Evolutionary conservation across 1,140 invertebrate genomes (phyloP).

Genomic region (Anoplophora glabripennis): DNA sequence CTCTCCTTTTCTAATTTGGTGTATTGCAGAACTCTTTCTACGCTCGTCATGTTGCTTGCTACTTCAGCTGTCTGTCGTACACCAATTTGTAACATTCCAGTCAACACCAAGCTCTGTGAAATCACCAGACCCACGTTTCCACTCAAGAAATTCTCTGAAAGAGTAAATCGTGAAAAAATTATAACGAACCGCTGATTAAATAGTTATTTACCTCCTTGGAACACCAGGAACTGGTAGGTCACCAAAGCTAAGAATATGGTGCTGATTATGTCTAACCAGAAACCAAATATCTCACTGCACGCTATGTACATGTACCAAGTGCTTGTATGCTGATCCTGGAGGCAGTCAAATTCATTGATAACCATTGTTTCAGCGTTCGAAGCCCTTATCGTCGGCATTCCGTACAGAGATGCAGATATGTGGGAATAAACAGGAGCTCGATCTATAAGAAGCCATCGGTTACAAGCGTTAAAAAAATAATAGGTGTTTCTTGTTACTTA

Average conservation of each 20-base stretch:
- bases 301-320: conserved; percentile 75
- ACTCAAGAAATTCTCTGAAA: conserved; percentile 36
- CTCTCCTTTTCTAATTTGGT: conserved; percentile 64
- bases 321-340: conserved; percentile 69
- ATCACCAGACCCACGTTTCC: conserved; percentile 78
- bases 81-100: conserved; percentile 78
- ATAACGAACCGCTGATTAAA: background rate
- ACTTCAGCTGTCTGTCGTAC: conserved; percentile 73
- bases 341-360: conserved; percentile 62
- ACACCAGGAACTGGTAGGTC: conserved; percentile 59
- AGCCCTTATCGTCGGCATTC: conserved; percentile 72
- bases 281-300: conserved; percentile 77
- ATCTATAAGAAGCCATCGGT: conserved; percentile 44
- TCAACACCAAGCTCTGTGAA: conserved; percentile 76
- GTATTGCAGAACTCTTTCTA: conserved; percentile 80
- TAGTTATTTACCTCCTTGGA: conserved; percentile 42
- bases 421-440: conserved; percentile 77
- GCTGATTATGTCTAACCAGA: conserved; percentile 70
- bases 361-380: conserved; percentile 61
- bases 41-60: conserved; percentile 71
- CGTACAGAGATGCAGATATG: conserved; percentile 67
- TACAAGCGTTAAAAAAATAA: background rate
- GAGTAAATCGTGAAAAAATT: background rate
- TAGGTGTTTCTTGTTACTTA: background rate
- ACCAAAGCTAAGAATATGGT: conserved; percentile 67